A percentile compares a stretch with the other conserved stretches of the same genome.
phyloP scores from a whole-genome alignment of 1,140 invertebrate genomes.

The Drosophila oshimai region DNA sequence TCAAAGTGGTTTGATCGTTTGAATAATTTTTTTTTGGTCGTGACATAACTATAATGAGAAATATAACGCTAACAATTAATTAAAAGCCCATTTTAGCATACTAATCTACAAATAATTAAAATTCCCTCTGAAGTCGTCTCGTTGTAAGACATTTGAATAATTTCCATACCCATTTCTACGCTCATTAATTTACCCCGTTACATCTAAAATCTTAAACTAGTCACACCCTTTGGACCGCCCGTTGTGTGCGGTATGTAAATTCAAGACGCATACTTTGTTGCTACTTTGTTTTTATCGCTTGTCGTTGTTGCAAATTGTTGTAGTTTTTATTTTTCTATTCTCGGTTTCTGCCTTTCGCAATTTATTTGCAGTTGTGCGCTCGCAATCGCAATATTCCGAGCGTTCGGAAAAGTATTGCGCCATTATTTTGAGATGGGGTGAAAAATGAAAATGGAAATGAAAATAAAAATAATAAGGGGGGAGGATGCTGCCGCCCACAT shows the following conservation, averaged over 20 bases:
- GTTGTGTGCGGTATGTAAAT: conserved; percentile 12
- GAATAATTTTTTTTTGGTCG: no score
- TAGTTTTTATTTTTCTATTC: conserved; percentile 27
- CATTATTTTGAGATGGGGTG: not conserved
- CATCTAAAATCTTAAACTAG: not conserved
- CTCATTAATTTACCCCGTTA: not conserved
- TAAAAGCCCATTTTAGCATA: no score
- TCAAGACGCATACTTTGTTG: conserved; percentile 17
- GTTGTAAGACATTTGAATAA: no score
- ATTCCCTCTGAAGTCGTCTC: not conserved
- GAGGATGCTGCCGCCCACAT: not conserved
- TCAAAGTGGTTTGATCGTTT: no score
- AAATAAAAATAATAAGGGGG: not conserved
- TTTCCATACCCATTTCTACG: not conserved
- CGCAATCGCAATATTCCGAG: conserved; percentile 10
- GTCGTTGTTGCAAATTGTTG: conserved; percentile 18
- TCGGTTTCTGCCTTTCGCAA: conserved; percentile 63
- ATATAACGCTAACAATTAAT: no score
- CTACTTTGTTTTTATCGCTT: conserved; percentile 29
- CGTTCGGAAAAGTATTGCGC: conserved; percentile 34
- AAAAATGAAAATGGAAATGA: no score
- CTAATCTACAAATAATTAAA: not conserved
- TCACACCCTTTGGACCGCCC: conserved; percentile 9
- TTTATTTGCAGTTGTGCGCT: conserved; percentile 67
- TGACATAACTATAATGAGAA: no score